Base-by-base conservation (phyloP, 1,140 invertebrate species). In the Cheumatopsyche charites region DNA sequence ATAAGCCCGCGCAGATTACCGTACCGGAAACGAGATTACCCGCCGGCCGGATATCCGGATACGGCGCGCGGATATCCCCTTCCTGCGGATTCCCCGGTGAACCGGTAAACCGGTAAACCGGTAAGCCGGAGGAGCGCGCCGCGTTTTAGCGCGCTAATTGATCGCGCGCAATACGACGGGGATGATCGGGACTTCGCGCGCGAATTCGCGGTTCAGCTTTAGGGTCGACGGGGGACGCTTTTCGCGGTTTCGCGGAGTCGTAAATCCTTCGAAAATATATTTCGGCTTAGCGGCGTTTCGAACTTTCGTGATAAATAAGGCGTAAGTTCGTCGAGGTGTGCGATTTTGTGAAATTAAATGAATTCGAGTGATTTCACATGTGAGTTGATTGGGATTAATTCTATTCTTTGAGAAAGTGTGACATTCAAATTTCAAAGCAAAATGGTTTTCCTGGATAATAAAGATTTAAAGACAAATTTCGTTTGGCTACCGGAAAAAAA, bases 11-110 rank as follows among this genome's bases (percentile, higher is more conserved):
- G 62, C 67, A 70, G 74, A 75, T 75, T 75, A 75, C 67, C 62
- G 62, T 62, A 65, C 74, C 70, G 74, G 74, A 75, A 75, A 68
- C 74, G 63, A 75, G 74, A 75, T 75, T 72, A 75, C 55, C 66
- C 55, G 55, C 55, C 66, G 66, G 66, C 66, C 55, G 66, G 66
- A 68, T 68, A 68, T 68, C 66, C 66, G 47, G 66, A n/a, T n/a
- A n/a, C 55, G 55, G 55, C 66, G 66, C 47, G 47, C 55, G 66
- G 66, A 68, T 68, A 68, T 68, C 66, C 66, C 25, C 47, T 55
- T 66, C 26, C 47, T 68, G 66, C 49, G 66, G 66, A 68, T 45
- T 68, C 47, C 1, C 63, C 47, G n/a, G 15, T 15, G 9, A 15
- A 23, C 52, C 13, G 11, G 68, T 47, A 13, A n/a, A 7, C 47